A percentile compares a stretch with the other conserved stretches of the same genome.
Conservation (phyloP, 2,888 invertebrate genomes). For the Pristionchus arcanus region DNA sequence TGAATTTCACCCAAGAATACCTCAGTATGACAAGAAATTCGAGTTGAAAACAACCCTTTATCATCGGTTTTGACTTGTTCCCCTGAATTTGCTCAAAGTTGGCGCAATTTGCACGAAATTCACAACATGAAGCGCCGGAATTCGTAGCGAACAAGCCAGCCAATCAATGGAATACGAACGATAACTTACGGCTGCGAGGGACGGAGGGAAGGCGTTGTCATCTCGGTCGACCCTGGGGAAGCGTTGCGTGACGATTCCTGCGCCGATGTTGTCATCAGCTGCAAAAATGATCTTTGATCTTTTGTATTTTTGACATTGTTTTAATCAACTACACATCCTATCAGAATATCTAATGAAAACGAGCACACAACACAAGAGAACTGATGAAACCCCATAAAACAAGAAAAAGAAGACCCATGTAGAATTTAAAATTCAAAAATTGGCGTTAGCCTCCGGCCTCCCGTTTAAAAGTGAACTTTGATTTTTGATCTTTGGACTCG, state of each 20-base stretch:
- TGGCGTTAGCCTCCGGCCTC: too few relatives aligned
- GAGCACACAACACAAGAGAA: too few relatives aligned
- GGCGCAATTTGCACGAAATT: not conserved
- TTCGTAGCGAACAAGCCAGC: too few relatives aligned
- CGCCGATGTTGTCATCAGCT: slow-evolving; percentile 49
- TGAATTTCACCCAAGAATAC: not conserved
- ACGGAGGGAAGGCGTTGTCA: slow-evolving; percentile 37
- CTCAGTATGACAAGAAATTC: not conserved
- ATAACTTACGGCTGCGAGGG: slow-evolving; percentile 25
- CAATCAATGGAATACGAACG: not conserved
- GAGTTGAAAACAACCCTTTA: not conserved
- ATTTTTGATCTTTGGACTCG: not conserved
- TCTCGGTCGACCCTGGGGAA: slow-evolving; percentile 43
- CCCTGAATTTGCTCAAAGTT: not conserved
- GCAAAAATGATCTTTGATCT: slow-evolving; percentile 7
- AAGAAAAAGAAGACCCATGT: not conserved
- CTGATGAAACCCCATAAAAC: too few relatives aligned
- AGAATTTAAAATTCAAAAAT: not conserved
- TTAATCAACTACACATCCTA: too few relatives aligned
- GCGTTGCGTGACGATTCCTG: slow-evolving; percentile 53
- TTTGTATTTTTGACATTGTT: too few relatives aligned
- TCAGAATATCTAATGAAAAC: not conserved
- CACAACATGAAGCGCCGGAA: too few relatives aligned
- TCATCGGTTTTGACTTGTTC: not conserved
- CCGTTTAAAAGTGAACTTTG: not conserved